Conservation (phyloP, 2,797 vertebrate species). For the Bufotes viridis region DNA sequence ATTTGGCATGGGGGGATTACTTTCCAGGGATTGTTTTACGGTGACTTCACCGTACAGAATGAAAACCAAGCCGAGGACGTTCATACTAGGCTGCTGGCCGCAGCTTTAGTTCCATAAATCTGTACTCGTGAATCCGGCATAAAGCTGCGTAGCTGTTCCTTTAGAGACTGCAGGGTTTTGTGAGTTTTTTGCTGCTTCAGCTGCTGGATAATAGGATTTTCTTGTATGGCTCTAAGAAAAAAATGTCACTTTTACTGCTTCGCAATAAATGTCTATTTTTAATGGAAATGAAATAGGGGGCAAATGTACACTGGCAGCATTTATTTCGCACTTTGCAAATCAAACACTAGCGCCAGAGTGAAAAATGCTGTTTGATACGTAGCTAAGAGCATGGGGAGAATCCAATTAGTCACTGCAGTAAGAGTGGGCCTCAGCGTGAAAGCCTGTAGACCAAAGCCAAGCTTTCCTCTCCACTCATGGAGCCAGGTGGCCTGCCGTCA, state of each 20-base stretch:
- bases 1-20: neutral
- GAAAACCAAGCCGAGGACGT: neutral
- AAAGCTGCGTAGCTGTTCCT: slow-evolving; percentile 39
- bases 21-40: slow-evolving; percentile 20
- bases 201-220: slow-evolving; percentile 59
- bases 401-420: neutral
- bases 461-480: neutral
- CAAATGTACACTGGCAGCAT: slow-evolving; percentile 15
- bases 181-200: slow-evolving; percentile 51
- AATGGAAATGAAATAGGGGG: slow-evolving; percentile 42
- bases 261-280: slow-evolving; percentile 49
- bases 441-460: neutral
- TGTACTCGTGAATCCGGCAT: slow-evolving; percentile 10
- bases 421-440: neutral
- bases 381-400: neutral
- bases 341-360: neutral
- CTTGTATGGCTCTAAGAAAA: slow-evolving; percentile 21
- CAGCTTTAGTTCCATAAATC: slow-evolving; percentile 21
- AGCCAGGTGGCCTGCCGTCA: neutral
- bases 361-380: neutral
- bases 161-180: slow-evolving; percentile 20
- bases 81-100: neutral
- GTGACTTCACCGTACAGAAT: neutral
- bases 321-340: slow-evolving; percentile 36
- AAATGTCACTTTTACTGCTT: slow-evolving; percentile 47